phyloP scores from a whole-genome alignment of 2,797 vertebrate genomes.

The Telmatherina bonti region DNA sequence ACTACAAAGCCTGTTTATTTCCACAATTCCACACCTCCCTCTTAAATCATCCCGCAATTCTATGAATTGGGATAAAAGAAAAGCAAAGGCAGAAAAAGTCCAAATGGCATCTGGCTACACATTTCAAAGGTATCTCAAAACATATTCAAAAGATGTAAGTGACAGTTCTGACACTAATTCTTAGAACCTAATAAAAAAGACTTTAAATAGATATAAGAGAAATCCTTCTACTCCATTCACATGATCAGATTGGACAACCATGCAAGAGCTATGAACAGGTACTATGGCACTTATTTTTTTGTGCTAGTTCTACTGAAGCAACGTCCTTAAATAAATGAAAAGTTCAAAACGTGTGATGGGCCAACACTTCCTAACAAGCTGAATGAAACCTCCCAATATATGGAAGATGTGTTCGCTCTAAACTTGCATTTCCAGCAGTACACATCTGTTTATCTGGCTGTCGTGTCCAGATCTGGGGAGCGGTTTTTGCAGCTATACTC shows the following conservation, averaged over 20 bases:
- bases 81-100: conserved; percentile 71
- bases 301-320: conserved; percentile 16
- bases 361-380: conserved; percentile 25
- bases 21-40: conserved; percentile 72
- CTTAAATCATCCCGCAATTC: conserved; percentile 72
- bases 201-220: conserved; percentile 53
- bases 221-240: conserved; percentile 47
- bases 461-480: conserved; percentile 58
- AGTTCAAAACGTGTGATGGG: conserved; percentile 34
- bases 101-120: conserved; percentile 68
- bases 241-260: conserved; percentile 73
- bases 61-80: conserved; percentile 73
- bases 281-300: conserved; percentile 50
- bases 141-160: conserved; percentile 74
- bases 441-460: conserved; percentile 66
- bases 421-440: conserved; percentile 48
- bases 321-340: conserved; percentile 23
- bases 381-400: conserved; percentile 20
- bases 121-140: conserved; percentile 82
- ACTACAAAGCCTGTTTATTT: conserved; percentile 78
- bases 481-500: conserved; percentile 61
- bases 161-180: conserved; percentile 82
- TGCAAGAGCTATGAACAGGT: conserved; percentile 65
- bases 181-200: conserved; percentile 59
- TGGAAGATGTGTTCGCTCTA: conserved; percentile 24